Evolutionary conservation across 2,797 vertebrate species (phyloP).

Genomic region (Morus bassanus): DNA sequence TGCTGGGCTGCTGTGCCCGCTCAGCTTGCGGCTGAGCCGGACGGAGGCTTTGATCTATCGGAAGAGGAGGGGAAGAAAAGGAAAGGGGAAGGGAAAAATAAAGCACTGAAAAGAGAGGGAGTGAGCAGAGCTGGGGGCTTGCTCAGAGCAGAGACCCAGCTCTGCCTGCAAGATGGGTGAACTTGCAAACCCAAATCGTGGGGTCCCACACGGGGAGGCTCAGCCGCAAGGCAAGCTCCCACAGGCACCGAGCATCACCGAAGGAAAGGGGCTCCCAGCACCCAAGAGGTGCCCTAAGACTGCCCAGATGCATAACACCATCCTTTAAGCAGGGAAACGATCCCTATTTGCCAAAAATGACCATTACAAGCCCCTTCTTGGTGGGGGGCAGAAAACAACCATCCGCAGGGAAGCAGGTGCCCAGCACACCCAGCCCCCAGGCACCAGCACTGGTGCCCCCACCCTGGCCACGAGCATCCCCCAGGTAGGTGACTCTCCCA

Average conservation of each 20-base stretch:
- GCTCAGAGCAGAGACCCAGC: background rate
- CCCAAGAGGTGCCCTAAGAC: background rate
- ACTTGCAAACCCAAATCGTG: rapidly evolving
- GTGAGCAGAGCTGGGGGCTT: background rate
- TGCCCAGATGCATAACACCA: background rate
- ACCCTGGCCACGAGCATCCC: rapidly evolving
- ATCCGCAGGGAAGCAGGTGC: rapidly evolving
- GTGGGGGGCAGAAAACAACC: background rate
- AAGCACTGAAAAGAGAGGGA: background rate
- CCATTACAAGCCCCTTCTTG: rapidly evolving
- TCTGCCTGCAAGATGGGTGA: background rate
- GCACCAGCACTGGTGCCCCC: rapidly evolving
- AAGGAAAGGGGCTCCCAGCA: background rate
- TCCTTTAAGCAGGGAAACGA: background rate
- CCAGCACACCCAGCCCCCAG: rapidly evolving
- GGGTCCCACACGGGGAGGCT: background rate
- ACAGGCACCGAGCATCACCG: rapidly evolving
- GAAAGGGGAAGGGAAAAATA: constrained; percentile 60
- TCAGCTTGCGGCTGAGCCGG: constrained; percentile 25
- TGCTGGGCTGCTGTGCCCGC: background rate
- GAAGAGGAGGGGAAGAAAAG: constrained; percentile 62
- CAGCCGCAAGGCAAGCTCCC: background rate
- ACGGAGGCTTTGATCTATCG: constrained; percentile 64
- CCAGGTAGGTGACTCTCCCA: background rate
- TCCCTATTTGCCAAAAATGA: background rate